phyloP scores from a whole-genome alignment of 64 coral and sea anemone species.

The Trachythela sp. region DNA sequence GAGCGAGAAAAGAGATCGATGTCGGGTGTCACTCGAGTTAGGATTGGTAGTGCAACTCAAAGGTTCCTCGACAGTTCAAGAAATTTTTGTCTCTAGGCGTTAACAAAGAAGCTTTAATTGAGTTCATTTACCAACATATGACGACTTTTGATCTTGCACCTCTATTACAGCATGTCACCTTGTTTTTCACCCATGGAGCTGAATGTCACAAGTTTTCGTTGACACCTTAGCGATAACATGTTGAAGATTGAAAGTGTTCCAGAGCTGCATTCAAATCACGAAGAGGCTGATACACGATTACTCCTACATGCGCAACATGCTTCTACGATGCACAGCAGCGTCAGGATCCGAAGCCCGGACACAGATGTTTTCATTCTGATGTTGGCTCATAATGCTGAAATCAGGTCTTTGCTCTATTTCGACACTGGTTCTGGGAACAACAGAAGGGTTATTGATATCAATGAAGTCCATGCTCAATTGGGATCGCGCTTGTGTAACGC shows the following conservation, averaged over 20 bases:
- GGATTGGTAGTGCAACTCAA: too few relatives aligned
- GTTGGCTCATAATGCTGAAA: too few relatives aligned
- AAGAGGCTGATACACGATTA: too few relatives aligned
- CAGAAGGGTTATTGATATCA: too few relatives aligned
- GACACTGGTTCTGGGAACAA: too few relatives aligned
- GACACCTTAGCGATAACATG: background rate
- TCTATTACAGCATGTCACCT: background rate
- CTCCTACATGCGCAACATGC: too few relatives aligned
- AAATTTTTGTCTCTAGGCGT: background rate
- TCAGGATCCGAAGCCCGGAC: background rate
- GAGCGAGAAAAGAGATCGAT: background rate
- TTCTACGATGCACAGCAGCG: background rate
- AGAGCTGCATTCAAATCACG: too few relatives aligned
- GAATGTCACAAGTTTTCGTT: constrained; percentile 6
- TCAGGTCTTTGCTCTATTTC: too few relatives aligned
- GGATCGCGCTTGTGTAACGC: too few relatives aligned
- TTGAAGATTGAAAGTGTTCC: constrained; percentile 12
- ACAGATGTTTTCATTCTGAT: too few relatives aligned
- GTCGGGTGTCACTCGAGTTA: background rate
- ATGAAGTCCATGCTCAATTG: too few relatives aligned
- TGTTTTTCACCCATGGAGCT: constrained; percentile 3
- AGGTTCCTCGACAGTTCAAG: background rate
- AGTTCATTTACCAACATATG: constrained; percentile 2
- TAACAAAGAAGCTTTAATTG: background rate
- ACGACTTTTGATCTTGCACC: background rate